phyloP scores from a whole-genome alignment of 2,888 invertebrate species.

The Pandemis corylana region DNA sequence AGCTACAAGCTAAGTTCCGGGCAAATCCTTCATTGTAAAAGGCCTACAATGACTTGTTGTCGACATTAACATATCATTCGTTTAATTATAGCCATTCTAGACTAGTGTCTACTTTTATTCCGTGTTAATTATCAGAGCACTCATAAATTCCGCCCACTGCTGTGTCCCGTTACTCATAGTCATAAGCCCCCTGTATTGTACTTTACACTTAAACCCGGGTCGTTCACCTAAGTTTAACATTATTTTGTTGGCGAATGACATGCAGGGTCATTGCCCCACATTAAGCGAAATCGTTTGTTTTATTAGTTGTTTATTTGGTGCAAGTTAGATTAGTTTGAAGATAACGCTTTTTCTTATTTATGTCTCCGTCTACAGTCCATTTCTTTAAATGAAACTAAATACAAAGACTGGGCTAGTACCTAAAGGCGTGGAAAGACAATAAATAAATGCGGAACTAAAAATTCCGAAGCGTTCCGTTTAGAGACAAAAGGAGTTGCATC shows the following conservation, averaged over 20 bases:
- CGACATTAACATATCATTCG: neutral
- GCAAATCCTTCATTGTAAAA: no score
- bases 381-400: neutral
- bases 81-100: slow-evolving; percentile 44
- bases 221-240: slow-evolving; percentile 34
- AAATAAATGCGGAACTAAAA: slow-evolving; percentile 17
- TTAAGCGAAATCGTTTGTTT: neutral
- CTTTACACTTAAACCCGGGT: slow-evolving; percentile 13
- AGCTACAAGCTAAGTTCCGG: no score
- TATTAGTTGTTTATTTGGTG: neutral
- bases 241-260: slow-evolving; percentile 21
- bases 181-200: slow-evolving; percentile 51
- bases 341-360: neutral
- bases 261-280: neutral
- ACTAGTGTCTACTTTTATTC: slow-evolving; percentile 41
- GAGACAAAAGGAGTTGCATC: slow-evolving; percentile 22
- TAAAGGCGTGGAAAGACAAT: neutral
- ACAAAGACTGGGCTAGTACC: neutral
- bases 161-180: slow-evolving; percentile 52
- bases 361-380: neutral
- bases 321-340: neutral
- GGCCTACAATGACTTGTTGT: no score
- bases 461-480: slow-evolving; percentile 17
- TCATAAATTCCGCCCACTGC: slow-evolving; percentile 60
- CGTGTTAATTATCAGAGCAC: slow-evolving; percentile 61